Conservation (phyloP, 2,888 invertebrate species). For the Lasioglossum marginatum region DNA sequence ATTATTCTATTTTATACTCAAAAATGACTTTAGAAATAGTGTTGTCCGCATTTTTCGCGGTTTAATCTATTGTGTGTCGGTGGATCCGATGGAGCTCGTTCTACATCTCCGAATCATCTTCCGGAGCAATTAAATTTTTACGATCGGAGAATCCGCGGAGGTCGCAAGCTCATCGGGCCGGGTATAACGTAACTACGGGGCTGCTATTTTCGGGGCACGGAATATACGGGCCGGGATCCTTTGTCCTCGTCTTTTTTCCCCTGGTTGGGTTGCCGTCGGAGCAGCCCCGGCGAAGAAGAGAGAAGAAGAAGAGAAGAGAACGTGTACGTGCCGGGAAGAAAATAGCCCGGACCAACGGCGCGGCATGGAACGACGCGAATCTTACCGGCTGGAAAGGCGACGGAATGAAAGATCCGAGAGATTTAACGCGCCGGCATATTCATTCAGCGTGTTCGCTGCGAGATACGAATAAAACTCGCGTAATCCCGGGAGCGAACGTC, state of each 20-base stretch:
- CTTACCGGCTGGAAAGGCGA: slow-evolving; percentile 59
- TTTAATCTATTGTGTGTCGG: neutral
- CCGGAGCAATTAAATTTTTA: neutral
- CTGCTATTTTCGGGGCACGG: slow-evolving; percentile 63
- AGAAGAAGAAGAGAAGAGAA: neutral
- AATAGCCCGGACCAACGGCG: slow-evolving; percentile 77
- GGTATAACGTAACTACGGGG: slow-evolving; percentile 63
- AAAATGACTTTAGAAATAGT: no score
- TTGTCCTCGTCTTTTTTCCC: slow-evolving; percentile 15
- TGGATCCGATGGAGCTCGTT: neutral
- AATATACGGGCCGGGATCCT: slow-evolving; percentile 53
- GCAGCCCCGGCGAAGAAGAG: slow-evolving; percentile 50
- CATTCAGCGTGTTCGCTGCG: slow-evolving; percentile 44
- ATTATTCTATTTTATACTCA: no score
- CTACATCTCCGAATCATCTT: neutral
- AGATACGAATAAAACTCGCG: slow-evolving; percentile 51
- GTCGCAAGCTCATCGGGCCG: slow-evolving; percentile 13
- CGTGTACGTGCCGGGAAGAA: slow-evolving; percentile 73
- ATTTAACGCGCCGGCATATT: slow-evolving; percentile 50
- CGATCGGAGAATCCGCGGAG: neutral
- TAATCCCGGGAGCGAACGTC: slow-evolving; percentile 35
- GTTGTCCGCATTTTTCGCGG: no score
- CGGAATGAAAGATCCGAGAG: slow-evolving; percentile 52
- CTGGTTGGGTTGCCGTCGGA: neutral
- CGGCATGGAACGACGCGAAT: slow-evolving; percentile 66